These are phyloP conservation scores for Lasioglossum malachurum DNA, from an alignment of 2,888 invertebrate genomes.

Conservation along the genomic window DNA sequence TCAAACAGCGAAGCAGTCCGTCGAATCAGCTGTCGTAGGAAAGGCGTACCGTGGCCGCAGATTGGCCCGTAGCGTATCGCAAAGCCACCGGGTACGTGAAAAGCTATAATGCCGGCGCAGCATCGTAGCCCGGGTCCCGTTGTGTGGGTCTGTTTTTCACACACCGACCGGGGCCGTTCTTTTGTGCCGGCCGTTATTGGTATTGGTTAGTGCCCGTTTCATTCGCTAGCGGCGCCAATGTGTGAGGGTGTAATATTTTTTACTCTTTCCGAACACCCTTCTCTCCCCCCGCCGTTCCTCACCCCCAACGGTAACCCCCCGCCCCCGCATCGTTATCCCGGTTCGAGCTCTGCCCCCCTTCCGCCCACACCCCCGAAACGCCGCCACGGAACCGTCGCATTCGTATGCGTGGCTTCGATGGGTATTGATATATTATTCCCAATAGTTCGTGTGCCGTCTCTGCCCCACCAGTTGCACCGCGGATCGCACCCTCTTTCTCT, in stretches of 20 bases:
- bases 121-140: slow-evolving; percentile 56
- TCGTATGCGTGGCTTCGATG: slow-evolving; percentile 85
- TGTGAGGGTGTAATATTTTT: slow-evolving; percentile 84
- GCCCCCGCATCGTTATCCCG: slow-evolving; percentile 56
- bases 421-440: slow-evolving; percentile 85
- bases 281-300: slow-evolving; percentile 18
- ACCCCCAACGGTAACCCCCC: slow-evolving; percentile 43
- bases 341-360: slow-evolving; percentile 47
- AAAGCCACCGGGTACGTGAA: slow-evolving; percentile 74
- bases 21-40: slow-evolving; percentile 4
- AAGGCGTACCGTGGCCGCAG: slow-evolving; percentile 5
- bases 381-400: slow-evolving; percentile 76
- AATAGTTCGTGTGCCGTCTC: slow-evolving; percentile 83
- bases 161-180: slow-evolving; percentile 78
- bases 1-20: not conserved
- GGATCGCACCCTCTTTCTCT: slow-evolving; percentile 46
- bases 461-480: slow-evolving; percentile 46
- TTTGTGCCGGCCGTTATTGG: slow-evolving; percentile 79
- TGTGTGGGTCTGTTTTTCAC: slow-evolving; percentile 76
- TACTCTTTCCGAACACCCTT: slow-evolving; percentile 79
- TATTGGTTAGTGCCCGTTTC: slow-evolving; percentile 83
- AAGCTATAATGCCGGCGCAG: slow-evolving; percentile 75
- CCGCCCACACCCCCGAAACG: slow-evolving; percentile 69
- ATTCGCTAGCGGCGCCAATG: slow-evolving; percentile 79
- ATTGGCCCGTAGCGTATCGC: slow-evolving; percentile 60